Evolutionary conservation across 2,888 invertebrate species (phyloP), one percentile per base, ranked within the genome.

Genomic region (Apodemia hepburni): DNA sequence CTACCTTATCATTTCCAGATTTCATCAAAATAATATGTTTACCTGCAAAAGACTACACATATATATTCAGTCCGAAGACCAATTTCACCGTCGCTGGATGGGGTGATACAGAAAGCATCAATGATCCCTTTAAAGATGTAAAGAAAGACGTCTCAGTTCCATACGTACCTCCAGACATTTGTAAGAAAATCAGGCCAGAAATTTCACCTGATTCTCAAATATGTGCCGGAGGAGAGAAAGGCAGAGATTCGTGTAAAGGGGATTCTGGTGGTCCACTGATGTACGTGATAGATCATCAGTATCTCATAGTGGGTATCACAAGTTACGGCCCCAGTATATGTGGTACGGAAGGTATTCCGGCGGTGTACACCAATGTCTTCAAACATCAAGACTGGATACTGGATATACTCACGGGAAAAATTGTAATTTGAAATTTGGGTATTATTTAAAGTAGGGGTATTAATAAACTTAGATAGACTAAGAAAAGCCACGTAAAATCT

Each of bases 191-290:
- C 0, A 12, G 54, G 12, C 18, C 12, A 6, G 54, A 27, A 2
- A 54, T 54, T 5, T 11, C 15, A 7, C 15, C 51, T n/a, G 67
- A 70, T 15, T 69, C 61, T 12, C 70, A 71, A 7, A 49, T 75
- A 3, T 75, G 74, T 57, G 73, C 73, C 47, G 61, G 61, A 0
- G 61, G 61, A 0, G 61, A 66, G 22, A 63, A 66, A 54, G 65
- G 64, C 3, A 58, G 58, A 58, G 93, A 93, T 72, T 92, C 93
- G 0, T 94, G 94, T 67, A 71, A 84, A 22, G 93, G 93, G 0
- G 94, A 94, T 67, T 93, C 92, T 61, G 94, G 94, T 3, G 94
- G 94, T 1, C 93, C 94, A 0, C 77, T 94, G 11, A 93, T 93
- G 85, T 71, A 73, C 1, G 64, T 66, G 12, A 68, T 70, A 17